phyloP scores from a whole-genome alignment of 2,888 invertebrate species.

The Thymelicus lineola region DNA sequence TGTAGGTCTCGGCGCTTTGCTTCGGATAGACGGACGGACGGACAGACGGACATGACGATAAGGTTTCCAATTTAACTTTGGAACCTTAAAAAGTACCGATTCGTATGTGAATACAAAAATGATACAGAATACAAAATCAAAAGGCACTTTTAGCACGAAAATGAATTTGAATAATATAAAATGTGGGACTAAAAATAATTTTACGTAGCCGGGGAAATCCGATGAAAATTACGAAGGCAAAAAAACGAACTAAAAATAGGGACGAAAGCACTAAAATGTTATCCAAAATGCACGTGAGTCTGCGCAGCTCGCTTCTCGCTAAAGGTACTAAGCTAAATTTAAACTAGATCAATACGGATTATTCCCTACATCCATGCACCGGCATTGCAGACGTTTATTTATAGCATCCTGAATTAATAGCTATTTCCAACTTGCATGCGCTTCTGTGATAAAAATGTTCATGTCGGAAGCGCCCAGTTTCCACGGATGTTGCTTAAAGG shows the following conservation, averaged over 20 bases:
- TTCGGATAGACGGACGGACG: no score
- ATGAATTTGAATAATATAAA: no score
- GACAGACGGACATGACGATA: no score
- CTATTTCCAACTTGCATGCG: constrained; percentile 46
- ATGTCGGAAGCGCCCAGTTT: constrained; percentile 29
- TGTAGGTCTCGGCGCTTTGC: no score
- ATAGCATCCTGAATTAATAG: constrained; percentile 62
- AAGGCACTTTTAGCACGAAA: no score
- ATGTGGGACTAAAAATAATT: background rate
- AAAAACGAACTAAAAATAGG: no score
- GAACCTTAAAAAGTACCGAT: no score
- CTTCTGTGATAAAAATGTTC: constrained; percentile 34
- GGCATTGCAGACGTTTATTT: constrained; percentile 71
- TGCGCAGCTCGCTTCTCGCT: constrained; percentile 45
- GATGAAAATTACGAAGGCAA: background rate
- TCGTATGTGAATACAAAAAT: no score
- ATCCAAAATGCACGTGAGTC: constrained; percentile 34
- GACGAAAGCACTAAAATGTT: background rate
- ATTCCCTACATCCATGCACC: constrained; percentile 58
- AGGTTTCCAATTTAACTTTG: no score
- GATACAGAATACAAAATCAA: no score
- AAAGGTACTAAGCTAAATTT: constrained; percentile 63
- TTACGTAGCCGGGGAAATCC: background rate
- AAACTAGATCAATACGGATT: constrained; percentile 77
- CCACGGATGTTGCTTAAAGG: constrained; percentile 30